Conservation (phyloP, 2,797 vertebrate species). For the Setipinna tenuifilis region DNA sequence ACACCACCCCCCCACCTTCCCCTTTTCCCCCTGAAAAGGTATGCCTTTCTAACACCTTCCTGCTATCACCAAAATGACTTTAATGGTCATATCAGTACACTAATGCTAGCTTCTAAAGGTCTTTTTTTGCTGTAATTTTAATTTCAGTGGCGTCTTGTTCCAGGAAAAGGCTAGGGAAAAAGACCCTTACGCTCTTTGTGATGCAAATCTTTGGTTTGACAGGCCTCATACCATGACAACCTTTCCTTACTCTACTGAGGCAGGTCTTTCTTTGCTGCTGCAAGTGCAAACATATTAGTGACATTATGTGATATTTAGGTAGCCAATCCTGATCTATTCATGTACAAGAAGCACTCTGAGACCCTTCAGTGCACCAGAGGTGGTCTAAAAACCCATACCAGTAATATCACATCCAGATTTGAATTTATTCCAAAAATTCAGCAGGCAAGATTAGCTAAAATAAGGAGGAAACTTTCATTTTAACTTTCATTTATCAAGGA, state of each 20-base stretch:
- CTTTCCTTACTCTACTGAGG: not conserved
- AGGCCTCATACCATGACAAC: not conserved
- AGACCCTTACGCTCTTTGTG: not conserved
- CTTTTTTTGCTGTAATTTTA: slow-evolving; percentile 11
- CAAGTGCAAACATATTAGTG: not conserved
- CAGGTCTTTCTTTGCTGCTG: not conserved
- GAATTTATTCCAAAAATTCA: not conserved
- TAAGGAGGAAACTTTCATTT: not conserved
- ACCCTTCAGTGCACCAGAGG: not conserved
- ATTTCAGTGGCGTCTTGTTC: not conserved
- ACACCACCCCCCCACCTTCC: not conserved
- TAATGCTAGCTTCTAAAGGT: not conserved
- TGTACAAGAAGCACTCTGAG: not conserved
- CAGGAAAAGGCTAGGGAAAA: not conserved
- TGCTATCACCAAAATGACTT: slow-evolving; percentile 16
- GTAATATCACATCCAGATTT: not conserved
- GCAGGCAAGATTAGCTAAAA: not conserved
- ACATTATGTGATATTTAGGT: slow-evolving; percentile 5
- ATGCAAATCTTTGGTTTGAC: not conserved
- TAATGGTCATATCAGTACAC: not conserved
- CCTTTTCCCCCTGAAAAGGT: not conserved
- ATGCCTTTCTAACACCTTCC: not conserved
- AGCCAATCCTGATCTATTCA: not conserved
- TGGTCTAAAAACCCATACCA: not conserved
- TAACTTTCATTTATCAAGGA: not conserved